A percentile compares a stretch with the other conserved stretches of the same genome.
These are phyloP conservation scores for Caenorhabditis imperialis DNA, from an alignment of 2,888 invertebrate species.

Conservation along the genomic window DNA sequence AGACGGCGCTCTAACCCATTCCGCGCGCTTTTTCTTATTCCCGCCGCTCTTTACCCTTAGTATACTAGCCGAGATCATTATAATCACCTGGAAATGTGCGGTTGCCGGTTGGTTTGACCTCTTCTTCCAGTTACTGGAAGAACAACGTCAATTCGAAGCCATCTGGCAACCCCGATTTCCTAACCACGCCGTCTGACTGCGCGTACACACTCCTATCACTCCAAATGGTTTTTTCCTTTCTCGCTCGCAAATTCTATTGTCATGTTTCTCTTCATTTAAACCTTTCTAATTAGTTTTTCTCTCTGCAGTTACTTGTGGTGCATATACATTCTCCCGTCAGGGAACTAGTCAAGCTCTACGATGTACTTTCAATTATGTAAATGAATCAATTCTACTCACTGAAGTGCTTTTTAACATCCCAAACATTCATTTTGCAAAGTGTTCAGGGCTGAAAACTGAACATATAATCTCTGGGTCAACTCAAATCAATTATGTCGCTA, in stretches of 20 bases:
- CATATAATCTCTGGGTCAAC: slow-evolving; percentile 2
- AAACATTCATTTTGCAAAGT: slow-evolving; percentile 18
- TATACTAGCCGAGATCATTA: slow-evolving; percentile 42
- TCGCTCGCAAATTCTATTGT: slow-evolving; percentile 13
- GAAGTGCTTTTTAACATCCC: slow-evolving; percentile 10
- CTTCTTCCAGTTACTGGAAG: slow-evolving; percentile 33
- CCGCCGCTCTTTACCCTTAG: slow-evolving; percentile 49
- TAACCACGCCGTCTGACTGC: slow-evolving; percentile 59
- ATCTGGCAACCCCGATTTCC: slow-evolving; percentile 53
- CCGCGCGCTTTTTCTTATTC: slow-evolving; percentile 60
- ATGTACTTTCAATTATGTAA: slow-evolving; percentile 46
- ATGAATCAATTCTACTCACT: slow-evolving; percentile 22
- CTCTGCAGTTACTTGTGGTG: slow-evolving; percentile 55
- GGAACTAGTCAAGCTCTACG: slow-evolving; percentile 32
- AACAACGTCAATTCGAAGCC: slow-evolving; percentile 46
- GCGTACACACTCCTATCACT: slow-evolving; percentile 57
- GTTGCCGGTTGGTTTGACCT: slow-evolving; percentile 52
- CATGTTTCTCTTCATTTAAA: slow-evolving; percentile 12
- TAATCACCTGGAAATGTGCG: slow-evolving; percentile 50
- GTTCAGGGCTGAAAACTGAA: slow-evolving; percentile 7
- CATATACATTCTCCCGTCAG: slow-evolving; percentile 42
- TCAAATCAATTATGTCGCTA: slow-evolving; percentile 37
- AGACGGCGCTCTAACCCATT: slow-evolving; percentile 67
- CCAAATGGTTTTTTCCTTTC: slow-evolving; percentile 47
- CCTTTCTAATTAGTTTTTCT: slow-evolving; percentile 17